These are phyloP conservation scores for Aporrectodea caliginosa DNA, from an alignment of 1,140 invertebrate genomes.

Conservation along the genomic window DNA sequence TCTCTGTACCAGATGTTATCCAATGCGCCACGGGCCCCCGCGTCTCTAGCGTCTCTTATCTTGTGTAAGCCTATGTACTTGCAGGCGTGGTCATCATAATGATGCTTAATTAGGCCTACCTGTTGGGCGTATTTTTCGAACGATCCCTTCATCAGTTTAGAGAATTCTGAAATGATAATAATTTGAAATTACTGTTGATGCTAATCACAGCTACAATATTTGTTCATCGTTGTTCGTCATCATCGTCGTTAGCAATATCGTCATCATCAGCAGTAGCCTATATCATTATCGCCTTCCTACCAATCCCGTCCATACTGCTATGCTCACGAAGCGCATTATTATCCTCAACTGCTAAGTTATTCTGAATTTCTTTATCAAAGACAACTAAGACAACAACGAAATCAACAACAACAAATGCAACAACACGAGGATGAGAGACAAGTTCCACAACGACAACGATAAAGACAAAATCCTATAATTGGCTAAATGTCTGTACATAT, in stretches of 20 bases:
- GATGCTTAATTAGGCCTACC: background rate
- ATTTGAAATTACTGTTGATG: background rate
- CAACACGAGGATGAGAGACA: too few relatives aligned
- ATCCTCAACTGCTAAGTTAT: too few relatives aligned
- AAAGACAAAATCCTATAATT: too few relatives aligned
- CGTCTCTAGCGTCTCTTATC: too few relatives aligned
- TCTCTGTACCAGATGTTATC: too few relatives aligned
- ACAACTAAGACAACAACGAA: too few relatives aligned
- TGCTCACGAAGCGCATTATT: background rate
- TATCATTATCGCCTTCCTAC: background rate
- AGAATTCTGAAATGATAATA: constrained; percentile 8
- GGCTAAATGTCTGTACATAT: too few relatives aligned
- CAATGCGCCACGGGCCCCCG: too few relatives aligned
- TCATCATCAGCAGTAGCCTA: background rate
- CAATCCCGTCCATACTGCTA: background rate
- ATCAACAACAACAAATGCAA: too few relatives aligned
- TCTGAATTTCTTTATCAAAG: too few relatives aligned
- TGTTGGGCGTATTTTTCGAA: constrained; percentile 11
- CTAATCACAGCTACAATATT: background rate
- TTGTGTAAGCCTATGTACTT: background rate
- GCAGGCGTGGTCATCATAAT: background rate
- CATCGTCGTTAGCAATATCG: background rate
- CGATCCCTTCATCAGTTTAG: constrained; percentile 22
- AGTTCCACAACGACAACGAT: too few relatives aligned
- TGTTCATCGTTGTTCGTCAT: background rate